Evolutionary conservation across 2,113 vertebrate species (phyloP).

Genomic region (Anhinga anhinga): DNA sequence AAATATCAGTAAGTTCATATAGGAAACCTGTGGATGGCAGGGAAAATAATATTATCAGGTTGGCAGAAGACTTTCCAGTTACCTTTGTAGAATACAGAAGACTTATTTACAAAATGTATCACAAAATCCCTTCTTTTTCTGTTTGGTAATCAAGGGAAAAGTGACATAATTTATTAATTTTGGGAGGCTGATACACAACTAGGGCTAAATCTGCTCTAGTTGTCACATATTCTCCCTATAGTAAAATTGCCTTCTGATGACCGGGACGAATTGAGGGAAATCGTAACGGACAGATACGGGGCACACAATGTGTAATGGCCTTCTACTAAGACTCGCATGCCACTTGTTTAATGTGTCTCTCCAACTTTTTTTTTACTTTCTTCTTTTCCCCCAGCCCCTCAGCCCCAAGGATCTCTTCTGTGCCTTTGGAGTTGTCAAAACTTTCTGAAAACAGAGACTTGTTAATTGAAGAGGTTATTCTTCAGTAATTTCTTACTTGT

Average conservation of each 20-base stretch:
- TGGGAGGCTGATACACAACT: constrained; percentile 92
- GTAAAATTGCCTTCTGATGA: constrained; percentile 92
- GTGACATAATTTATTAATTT: neutral
- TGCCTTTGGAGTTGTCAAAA: neutral
- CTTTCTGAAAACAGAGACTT: neutral
- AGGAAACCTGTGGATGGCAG: neutral
- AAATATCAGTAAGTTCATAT: neutral
- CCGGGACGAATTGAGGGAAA: constrained; percentile 95
- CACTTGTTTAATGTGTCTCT: neutral
- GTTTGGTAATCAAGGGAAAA: neutral
- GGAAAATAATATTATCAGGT: neutral
- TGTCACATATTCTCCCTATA: constrained; percentile 90
- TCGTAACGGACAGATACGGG: constrained; percentile 99
- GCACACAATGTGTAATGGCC: constrained; percentile 76
- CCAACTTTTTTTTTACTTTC: neutral
- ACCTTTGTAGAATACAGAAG: neutral
- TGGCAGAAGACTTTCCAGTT: neutral
- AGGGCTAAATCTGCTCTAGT: constrained; percentile 79
- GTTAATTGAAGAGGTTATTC: constrained; percentile 55
- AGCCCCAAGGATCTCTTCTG: neutral
- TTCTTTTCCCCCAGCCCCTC: no score
- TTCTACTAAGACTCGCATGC: neutral
- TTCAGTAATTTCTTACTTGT: neutral
- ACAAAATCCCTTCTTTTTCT: neutral
- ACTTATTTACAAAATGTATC: neutral